These are phyloP conservation scores for Collichthys lucidus DNA, from an alignment of 2,113 vertebrate genomes.

Conservation along the genomic window DNA sequence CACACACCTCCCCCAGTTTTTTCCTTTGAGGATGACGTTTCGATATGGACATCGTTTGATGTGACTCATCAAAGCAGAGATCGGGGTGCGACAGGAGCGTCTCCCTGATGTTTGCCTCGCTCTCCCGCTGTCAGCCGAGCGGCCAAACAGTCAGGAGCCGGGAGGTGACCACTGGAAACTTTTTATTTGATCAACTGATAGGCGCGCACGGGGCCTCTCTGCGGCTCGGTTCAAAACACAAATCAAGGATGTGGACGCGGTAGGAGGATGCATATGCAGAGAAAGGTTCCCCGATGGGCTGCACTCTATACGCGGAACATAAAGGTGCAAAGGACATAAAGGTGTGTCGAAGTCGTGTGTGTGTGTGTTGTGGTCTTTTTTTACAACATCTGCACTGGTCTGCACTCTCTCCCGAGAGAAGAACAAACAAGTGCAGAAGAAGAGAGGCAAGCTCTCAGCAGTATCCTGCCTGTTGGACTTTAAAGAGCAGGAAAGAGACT, in stretches of 20 bases:
- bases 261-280: constrained; percentile 63
- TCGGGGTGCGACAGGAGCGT: constrained; percentile 73
- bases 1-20: constrained; percentile 73
- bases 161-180: constrained; percentile 77
- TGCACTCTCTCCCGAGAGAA: constrained; percentile 41
- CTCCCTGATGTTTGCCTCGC: constrained; percentile 74
- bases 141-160: constrained; percentile 70
- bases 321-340: constrained; percentile 48
- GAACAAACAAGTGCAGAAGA: constrained; percentile 65
- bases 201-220: constrained; percentile 41
- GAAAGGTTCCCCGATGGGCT: constrained; percentile 59
- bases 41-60: constrained; percentile 78
- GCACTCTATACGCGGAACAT: constrained; percentile 28
- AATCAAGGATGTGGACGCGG: constrained; percentile 57
- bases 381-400: constrained; percentile 38
- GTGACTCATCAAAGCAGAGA: constrained; percentile 78
- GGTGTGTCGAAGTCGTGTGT: constrained; percentile 39
- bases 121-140: constrained; percentile 71
- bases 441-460: constrained; percentile 70
- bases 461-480: constrained; percentile 76
- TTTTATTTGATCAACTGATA: constrained; percentile 78
- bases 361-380: constrained; percentile 50
- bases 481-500: constrained; percentile 78
- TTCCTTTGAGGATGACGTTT: constrained; percentile 83
- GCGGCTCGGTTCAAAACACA: constrained; percentile 62